Base-by-base conservation (phyloP, 2,888 invertebrate genomes). In the Trypoxylon attenuatum region DNA sequence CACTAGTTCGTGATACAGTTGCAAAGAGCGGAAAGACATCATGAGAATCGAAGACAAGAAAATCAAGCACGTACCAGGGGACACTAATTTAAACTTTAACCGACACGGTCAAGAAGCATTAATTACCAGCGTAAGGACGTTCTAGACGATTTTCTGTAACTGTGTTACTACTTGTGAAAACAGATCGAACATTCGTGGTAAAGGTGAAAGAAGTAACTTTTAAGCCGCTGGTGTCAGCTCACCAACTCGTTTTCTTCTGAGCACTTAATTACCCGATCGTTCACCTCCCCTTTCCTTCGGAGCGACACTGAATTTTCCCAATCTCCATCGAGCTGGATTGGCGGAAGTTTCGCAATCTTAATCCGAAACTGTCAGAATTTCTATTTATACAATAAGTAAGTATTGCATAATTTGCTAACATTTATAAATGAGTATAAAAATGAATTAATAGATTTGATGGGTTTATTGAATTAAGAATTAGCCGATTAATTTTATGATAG, bases 21-120 rank as follows among this genome's bases (percentile, higher is more conserved):
- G 43, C 5, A 13, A 18, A 15, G 13, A 13, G 29, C 27, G n/a
- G 23, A 5, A 1, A 42, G 42, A 10, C 19, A 21, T 19, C 15
- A n/a, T 16, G 15, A 19, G 15, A 19, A 21, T 18, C 43, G 16
- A 43, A 53, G 38, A 15, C 25, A n/a, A n/a, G 27, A 41, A 50
- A 41, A 58, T 58, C 45, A 39, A 19, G 25, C 39, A 45, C 49
- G 49, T 56, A 56, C 49, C 25, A 21, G 58, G 63, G 63, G 61
- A 73, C 71, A 71, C 68, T 75, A 73, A 77, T 75, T 75, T 77
- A 75, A 77, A 77, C 70, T 77, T 77, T 73, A 77, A 73, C 71
- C 69, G 71, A 62, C 61, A 69, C 64, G 69, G 60, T 57, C 58
- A 50, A 60, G 71, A 60, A 55, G 52, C 70, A 77, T 75, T 77